Conservation (phyloP, 1,140 invertebrate species). For the Lordiphosa clarofinis region DNA sequence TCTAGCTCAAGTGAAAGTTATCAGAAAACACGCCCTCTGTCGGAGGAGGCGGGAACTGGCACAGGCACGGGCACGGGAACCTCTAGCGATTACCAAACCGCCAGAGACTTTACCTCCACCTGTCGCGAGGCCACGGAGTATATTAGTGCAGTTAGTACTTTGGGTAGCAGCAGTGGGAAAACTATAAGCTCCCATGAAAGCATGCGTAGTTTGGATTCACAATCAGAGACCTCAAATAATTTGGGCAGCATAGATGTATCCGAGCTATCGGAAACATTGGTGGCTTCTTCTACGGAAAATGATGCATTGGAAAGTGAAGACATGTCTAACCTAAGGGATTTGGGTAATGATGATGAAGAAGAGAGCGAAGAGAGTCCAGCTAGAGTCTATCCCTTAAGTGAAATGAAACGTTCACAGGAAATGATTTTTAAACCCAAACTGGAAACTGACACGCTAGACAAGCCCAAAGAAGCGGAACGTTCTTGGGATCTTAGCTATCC, state of each 20-base stretch:
- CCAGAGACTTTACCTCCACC: slow-evolving; percentile 86
- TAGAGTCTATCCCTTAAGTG: slow-evolving; percentile 80
- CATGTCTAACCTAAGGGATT: slow-evolving; percentile 53
- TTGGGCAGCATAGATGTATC: slow-evolving; percentile 92
- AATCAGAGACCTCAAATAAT: slow-evolving; percentile 93
- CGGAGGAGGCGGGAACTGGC: slow-evolving; percentile 49
- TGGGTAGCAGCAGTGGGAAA: slow-evolving; percentile 68
- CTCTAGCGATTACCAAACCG: slow-evolving; percentile 94
- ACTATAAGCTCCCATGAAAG: slow-evolving; percentile 92
- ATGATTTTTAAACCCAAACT: slow-evolving; percentile 90
- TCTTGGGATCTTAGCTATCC: slow-evolving; percentile 72
- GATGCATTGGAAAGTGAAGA: slow-evolving; percentile 67
- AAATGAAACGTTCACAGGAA: slow-evolving; percentile 93
- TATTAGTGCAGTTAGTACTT: slow-evolving; percentile 87
- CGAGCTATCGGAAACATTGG: slow-evolving; percentile 93
- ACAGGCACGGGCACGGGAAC: slow-evolving; percentile 62
- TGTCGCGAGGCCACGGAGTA: slow-evolving; percentile 88
- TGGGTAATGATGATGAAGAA: slow-evolving; percentile 65
- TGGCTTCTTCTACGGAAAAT: slow-evolving; percentile 87
- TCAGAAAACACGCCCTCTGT: slow-evolving; percentile 92
- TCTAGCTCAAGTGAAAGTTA: slow-evolving; percentile 93
- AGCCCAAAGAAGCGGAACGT: slow-evolving; percentile 64
- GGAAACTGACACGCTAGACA: slow-evolving; percentile 62
- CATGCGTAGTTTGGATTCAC: slow-evolving; percentile 92
- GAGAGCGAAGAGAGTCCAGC: slow-evolving; percentile 71